phyloP scores from a whole-genome alignment of 2,888 invertebrate species.

The Octonoba sinensis region DNA sequence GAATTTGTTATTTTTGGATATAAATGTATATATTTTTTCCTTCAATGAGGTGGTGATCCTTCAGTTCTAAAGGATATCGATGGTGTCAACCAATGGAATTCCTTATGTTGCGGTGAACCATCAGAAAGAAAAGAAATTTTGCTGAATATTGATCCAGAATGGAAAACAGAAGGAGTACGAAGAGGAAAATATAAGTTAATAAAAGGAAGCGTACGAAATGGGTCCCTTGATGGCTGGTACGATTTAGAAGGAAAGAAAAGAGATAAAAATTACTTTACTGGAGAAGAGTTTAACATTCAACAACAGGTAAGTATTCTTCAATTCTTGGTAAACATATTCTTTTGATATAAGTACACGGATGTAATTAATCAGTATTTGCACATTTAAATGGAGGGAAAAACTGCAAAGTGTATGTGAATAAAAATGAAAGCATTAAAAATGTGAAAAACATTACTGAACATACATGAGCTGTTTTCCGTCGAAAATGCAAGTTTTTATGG shows the following conservation, averaged over 20 bases:
- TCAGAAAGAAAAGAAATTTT: conserved; percentile 76
- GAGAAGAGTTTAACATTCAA: neutral
- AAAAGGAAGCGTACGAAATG: conserved; percentile 71
- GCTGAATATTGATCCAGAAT: conserved; percentile 64
- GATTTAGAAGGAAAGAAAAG: conserved; percentile 68
- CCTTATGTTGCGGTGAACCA: conserved; percentile 71
- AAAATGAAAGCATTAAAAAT: too few species aligned
- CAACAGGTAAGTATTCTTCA: conserved; percentile 3
- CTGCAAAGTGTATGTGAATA: too few species aligned
- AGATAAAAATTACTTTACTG: conserved; percentile 18
- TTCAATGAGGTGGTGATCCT: conserved; percentile 27
- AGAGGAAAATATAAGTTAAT: conserved; percentile 62
- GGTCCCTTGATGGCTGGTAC: conserved; percentile 81
- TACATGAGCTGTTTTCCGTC: too few species aligned
- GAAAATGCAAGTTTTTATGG: too few species aligned
- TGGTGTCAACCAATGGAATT: conserved; percentile 61
- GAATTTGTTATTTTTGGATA: too few species aligned
- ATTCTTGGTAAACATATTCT: too few species aligned
- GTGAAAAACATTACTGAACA: too few species aligned
- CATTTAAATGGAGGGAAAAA: too few species aligned
- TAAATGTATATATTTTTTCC: too few species aligned
- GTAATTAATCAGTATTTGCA: too few species aligned
- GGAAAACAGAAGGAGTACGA: conserved; percentile 61
- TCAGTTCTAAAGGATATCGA: conserved; percentile 38
- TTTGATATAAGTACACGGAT: too few species aligned